Evolutionary conservation across 1,140 invertebrate species (phyloP), one percentile per base, ranked within the genome.

Genomic region (Rhagoletis zephyria): DNA sequence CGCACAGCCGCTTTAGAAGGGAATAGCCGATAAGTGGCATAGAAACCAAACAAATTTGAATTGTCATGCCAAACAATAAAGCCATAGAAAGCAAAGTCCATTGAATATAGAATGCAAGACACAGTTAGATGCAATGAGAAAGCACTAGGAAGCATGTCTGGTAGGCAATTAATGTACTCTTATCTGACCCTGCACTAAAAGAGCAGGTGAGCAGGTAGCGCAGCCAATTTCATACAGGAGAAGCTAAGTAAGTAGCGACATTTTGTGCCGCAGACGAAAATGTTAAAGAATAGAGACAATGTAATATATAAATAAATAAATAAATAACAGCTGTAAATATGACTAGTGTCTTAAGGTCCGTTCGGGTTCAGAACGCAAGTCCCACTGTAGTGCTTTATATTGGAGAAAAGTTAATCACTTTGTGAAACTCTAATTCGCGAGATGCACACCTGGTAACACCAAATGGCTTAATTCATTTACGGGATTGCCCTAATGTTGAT

Each of bases 31-130:
- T 74, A 74, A 74, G 45, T 74, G 42, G 48, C 42, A 74, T 74
- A 74, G 67, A 74, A 74, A 74, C 42, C 67, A 74, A 74, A 74
- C 67, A 74, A 74, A 74, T 48, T 74, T 74, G 67, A 74, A 74
- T 10, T 74, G 67, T 42, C 67, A 42, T 74, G 42, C 14, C 3
- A 16, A 45, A 48, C 10, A 74, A 48, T 45, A n/a, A 74, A 74
- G 67, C 67, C 67, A 74, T 74, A 48, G 12, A 74, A 74, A 74
- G 51, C 10, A 56, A 56, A 7, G 10, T 56, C 5, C 51, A 56
- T 10, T 10, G 51, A 56, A 10, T 56, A 7, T 5, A 56, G 51
- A 56, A 56, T 56, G 51, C 51, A 56, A 56, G 10, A 10, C 51
- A 56, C 5, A 56, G 0, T 7, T 2, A 56, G 5, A 56, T 56